Conservation (phyloP, 2,113 vertebrate species). For the zebrafish (Danio rerio) region DNA sequence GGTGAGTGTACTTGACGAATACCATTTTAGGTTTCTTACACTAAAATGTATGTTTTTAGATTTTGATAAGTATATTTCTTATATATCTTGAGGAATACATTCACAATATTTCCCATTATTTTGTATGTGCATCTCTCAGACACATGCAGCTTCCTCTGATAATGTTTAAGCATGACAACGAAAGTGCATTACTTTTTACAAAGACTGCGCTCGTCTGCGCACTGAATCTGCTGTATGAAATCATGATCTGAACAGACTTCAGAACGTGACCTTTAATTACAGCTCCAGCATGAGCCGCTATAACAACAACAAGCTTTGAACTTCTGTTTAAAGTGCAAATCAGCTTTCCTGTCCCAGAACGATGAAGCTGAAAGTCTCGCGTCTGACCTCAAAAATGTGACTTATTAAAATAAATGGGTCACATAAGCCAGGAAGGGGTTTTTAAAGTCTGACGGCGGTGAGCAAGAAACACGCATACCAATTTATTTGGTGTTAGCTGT, state of each 20-base stretch:
- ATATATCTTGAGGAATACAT: too few relatives aligned
- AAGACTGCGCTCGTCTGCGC: too few relatives aligned
- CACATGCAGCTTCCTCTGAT: too few relatives aligned
- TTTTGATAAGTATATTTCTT: too few relatives aligned
- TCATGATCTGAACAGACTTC: neutral
- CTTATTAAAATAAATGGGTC: neutral
- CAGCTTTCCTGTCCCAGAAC: neutral
- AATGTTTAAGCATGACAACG: too few relatives aligned
- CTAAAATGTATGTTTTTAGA: too few relatives aligned
- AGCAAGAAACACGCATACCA: neutral
- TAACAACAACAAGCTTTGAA: conserved; percentile 3
- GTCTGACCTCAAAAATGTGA: neutral
- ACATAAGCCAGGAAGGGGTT: neutral
- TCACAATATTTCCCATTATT: too few relatives aligned
- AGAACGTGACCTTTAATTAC: neutral
- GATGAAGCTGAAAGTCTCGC: neutral
- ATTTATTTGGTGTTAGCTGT: neutral
- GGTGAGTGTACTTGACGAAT: too few relatives aligned
- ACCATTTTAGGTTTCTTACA: too few relatives aligned
- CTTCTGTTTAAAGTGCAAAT: conserved; percentile 37
- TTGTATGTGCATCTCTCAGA: too few relatives aligned
- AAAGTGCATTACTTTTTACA: too few relatives aligned
- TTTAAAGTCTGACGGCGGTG: neutral
- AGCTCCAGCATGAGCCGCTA: neutral
- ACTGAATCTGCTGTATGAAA: neutral